Evolutionary conservation across 2,888 invertebrate genomes (phyloP).

Genomic region (Polyommatus icarus): DNA sequence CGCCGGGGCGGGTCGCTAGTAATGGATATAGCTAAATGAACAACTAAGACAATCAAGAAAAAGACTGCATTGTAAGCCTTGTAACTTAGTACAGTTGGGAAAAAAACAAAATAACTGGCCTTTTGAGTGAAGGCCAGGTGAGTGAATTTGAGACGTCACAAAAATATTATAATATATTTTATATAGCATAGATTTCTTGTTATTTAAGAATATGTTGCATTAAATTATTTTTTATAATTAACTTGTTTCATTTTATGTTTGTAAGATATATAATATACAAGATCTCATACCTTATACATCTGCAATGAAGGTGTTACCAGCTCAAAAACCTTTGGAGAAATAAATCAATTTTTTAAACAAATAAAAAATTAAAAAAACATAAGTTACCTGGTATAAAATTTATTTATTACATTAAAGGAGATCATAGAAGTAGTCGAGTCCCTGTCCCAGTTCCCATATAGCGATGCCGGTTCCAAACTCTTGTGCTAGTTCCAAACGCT

Average conservation of each 20-base stretch:
- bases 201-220: background rate
- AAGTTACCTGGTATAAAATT: background rate
- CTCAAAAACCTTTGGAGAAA: slow-evolving; percentile 1
- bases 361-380: background rate
- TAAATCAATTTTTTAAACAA: background rate
- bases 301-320: background rate
- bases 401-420: slow-evolving; percentile 60
- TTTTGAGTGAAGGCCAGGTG: too few species aligned
- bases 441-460: slow-evolving; percentile 98
- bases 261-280: background rate
- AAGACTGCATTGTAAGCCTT: too few species aligned
- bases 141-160: too few species aligned
- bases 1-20: too few species aligned
- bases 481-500: slow-evolving; percentile 88
- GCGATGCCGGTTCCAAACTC: slow-evolving; percentile 92
- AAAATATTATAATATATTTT: background rate
- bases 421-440: slow-evolving; percentile 96
- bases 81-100: too few species aligned
- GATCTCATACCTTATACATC: background rate
- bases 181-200: background rate
- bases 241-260: background rate
- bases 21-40: too few species aligned
- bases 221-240: background rate
- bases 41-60: too few species aligned
- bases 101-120: too few species aligned